phyloP scores from a whole-genome alignment of 37 sponge, comb jelly and placozoan genomes.

The Amphimedon queenslandica region DNA sequence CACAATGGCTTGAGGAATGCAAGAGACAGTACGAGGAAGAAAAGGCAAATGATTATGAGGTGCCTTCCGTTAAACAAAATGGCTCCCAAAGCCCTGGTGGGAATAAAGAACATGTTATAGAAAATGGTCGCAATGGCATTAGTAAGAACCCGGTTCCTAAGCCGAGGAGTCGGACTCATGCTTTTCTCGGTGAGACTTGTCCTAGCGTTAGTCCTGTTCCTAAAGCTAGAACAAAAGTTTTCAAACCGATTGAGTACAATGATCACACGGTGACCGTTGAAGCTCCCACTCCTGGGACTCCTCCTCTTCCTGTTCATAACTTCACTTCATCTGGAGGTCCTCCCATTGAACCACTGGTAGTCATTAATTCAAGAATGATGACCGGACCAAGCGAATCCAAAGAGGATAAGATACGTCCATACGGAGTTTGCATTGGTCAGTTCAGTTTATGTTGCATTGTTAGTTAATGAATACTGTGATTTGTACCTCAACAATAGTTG shows the following conservation, averaged over 20 bases:
- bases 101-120: no score
- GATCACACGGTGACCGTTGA: neutral
- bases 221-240: neutral
- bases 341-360: constrained; percentile 1
- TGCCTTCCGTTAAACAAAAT: neutral
- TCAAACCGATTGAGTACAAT: neutral
- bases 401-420: constrained; percentile 2
- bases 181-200: neutral
- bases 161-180: neutral
- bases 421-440: constrained; percentile 16
- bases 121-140: no score
- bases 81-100: neutral
- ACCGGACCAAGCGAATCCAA: constrained; percentile 6
- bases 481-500: no score
- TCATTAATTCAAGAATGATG: constrained; percentile 9
- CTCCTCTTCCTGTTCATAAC: neutral
- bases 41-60: neutral
- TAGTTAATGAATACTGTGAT: no score
- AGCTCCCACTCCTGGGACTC: neutral
- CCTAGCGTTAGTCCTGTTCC: neutral
- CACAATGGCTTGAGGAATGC: neutral
- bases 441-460: no score
- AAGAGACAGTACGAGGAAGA: neutral
- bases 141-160: neutral
- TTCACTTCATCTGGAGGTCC: neutral